phyloP scores from a whole-genome alignment of 2,113 vertebrate species.

The Ictalurus punctatus region DNA sequence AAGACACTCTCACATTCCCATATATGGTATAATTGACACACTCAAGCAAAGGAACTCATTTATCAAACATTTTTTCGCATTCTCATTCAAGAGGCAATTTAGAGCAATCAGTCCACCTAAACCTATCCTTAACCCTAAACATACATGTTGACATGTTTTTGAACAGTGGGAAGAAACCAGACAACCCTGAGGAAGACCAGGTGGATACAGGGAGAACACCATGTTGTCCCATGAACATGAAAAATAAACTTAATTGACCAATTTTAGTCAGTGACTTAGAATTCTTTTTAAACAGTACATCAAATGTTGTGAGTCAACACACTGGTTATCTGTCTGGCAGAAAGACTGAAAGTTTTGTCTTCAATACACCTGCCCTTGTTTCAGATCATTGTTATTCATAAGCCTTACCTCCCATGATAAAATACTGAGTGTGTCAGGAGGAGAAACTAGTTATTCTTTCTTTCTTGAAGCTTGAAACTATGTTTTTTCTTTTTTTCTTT shows the following conservation, averaged over 20 bases:
- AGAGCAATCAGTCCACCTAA: not conserved
- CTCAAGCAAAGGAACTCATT: not conserved
- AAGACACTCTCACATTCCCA: not conserved
- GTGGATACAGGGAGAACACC: not conserved
- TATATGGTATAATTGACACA: not conserved
- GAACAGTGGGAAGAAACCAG: not conserved
- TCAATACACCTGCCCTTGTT: not conserved
- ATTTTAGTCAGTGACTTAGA: not conserved
- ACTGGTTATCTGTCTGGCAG: not conserved
- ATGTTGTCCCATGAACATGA: not conserved
- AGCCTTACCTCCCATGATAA: not conserved
- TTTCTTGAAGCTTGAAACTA: not conserved
- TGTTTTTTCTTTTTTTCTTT: not conserved
- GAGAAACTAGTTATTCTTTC: not conserved
- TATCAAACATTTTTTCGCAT: not conserved
- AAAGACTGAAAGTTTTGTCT: not conserved
- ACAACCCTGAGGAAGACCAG: not conserved
- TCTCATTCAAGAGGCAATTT: not conserved
- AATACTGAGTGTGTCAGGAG: not conserved
- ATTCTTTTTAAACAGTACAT: not conserved
- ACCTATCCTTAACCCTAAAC: too few relatives aligned
- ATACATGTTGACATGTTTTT: not conserved
- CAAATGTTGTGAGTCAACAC: not conserved
- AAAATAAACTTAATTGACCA: not conserved
- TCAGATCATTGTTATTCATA: not conserved